Percentiles rank a stretch among this genome's conserved stretches.
Evolutionary conservation across 2,113 vertebrate genomes (phyloP).

Genomic region (Passer domesticus): DNA sequence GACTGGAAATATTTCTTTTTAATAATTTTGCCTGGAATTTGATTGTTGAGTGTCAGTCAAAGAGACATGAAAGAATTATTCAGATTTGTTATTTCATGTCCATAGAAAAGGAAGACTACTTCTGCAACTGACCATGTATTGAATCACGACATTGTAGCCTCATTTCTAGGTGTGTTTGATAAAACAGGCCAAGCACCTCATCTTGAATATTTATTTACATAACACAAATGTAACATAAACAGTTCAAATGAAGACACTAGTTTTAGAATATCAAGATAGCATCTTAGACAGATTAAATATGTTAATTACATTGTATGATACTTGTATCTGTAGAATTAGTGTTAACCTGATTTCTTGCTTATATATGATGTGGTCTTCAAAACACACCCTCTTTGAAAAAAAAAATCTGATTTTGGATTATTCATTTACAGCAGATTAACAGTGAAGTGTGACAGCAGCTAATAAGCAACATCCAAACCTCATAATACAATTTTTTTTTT

Average conservation of each 20-base stretch:
- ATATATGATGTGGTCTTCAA: not conserved
- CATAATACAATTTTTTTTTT: not conserved
- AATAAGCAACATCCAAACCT: not conserved
- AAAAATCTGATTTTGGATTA: not conserved
- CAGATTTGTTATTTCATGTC: not conserved
- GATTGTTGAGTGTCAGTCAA: not conserved
- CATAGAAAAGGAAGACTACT: not conserved
- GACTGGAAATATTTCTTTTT: not conserved
- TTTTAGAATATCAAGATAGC: not conserved
- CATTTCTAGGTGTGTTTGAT: not conserved
- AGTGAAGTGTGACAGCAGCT: not conserved
- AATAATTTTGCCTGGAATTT: not conserved
- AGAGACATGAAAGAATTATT: not conserved
- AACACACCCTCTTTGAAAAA: not conserved
- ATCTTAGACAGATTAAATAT: not conserved
- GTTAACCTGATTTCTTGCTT: not conserved
- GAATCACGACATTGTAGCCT: not conserved
- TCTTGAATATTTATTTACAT: not conserved
- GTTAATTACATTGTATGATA: not conserved
- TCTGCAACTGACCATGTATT: not conserved
- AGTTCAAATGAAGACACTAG: fast-evolving
- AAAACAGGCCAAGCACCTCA: not conserved
- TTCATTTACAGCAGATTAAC: not conserved
- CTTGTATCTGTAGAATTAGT: not conserved
- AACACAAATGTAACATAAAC: not conserved